Percentiles rank a stretch among this genome's conserved stretches.
Conservation (phyloP, 92 coral and sea anemone species). For the Nematostella vectensis region DNA sequence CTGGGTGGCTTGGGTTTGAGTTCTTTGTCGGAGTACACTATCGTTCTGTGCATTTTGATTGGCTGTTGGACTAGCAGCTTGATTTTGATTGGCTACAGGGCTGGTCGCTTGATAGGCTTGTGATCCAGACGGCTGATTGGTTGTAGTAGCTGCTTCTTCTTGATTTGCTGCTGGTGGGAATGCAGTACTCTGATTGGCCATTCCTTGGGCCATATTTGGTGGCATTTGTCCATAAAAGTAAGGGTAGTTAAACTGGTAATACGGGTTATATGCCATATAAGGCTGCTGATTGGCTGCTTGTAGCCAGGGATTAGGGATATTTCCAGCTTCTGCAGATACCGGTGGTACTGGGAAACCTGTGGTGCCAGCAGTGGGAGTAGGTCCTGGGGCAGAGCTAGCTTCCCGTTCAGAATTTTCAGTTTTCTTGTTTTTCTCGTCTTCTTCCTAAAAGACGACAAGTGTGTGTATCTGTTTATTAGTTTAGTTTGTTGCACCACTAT, state of each 20-base stretch:
- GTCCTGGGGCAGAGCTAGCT: slow-evolving; percentile 5
- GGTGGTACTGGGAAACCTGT: slow-evolving; percentile 15
- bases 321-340: slow-evolving; percentile 2
- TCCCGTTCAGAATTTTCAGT: slow-evolving; percentile 6
- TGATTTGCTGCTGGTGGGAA: slow-evolving; percentile 19
- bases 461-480: neutral
- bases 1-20: slow-evolving; percentile 15
- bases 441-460: slow-evolving; percentile 38
- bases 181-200: slow-evolving; percentile 13
- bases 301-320: slow-evolving; percentile 18
- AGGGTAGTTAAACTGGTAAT: slow-evolving; percentile 43
- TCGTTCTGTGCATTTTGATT: slow-evolving; percentile 27
- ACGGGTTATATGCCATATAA: slow-evolving; percentile 41
- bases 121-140: neutral
- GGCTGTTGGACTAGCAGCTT: slow-evolving; percentile 6
- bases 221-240: slow-evolving; percentile 15
- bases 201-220: slow-evolving; percentile 1
- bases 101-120: neutral
- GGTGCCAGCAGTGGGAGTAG: slow-evolving; percentile 16
- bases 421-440: slow-evolving; percentile 52
- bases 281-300: slow-evolving; percentile 27
- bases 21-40: slow-evolving; percentile 36
- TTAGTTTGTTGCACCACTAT: neutral
- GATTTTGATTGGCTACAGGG: slow-evolving; percentile 13
- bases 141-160: neutral